Percentiles rank a stretch among this genome's conserved stretches.
These are phyloP conservation scores for Bombyx mori DNA, from an alignment of 1,140 invertebrate species.

Conservation along the genomic window DNA sequence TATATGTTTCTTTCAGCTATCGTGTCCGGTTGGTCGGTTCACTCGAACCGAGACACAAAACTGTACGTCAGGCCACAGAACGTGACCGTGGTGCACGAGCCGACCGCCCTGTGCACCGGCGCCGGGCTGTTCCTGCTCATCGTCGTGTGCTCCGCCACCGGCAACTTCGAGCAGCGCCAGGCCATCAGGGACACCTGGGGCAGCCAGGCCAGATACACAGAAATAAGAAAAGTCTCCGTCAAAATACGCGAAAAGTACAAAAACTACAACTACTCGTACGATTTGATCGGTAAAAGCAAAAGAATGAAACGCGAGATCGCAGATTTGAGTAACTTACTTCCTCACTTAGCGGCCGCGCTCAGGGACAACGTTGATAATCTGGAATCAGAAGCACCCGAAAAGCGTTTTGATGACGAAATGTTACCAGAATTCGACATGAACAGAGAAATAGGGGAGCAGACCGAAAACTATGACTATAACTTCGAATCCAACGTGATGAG, in stretches of 20 bases:
- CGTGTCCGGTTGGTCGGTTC: slow-evolving; percentile 79
- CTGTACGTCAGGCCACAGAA: slow-evolving; percentile 80
- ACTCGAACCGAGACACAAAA: slow-evolving; percentile 79
- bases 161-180: slow-evolving; percentile 75
- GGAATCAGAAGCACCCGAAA: slow-evolving; percentile 39
- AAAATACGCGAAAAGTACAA: slow-evolving; percentile 39
- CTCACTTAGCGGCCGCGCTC: slow-evolving; percentile 44
- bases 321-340: slow-evolving; percentile 34
- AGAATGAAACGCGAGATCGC: slow-evolving; percentile 39
- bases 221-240: slow-evolving; percentile 35
- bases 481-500: slow-evolving; percentile 58
- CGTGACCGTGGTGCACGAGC: slow-evolving; percentile 77
- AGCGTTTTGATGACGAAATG: slow-evolving; percentile 52
- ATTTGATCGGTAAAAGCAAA: slow-evolving; percentile 31
- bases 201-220: slow-evolving; percentile 72
- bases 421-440: slow-evolving; percentile 61
- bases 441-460: slow-evolving; percentile 38
- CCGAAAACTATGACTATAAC: slow-evolving; percentile 38
- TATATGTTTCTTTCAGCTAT: slow-evolving; percentile 62
- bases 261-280: slow-evolving; percentile 49
- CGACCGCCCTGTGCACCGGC: slow-evolving; percentile 71
- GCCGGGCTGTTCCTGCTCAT: slow-evolving; percentile 76
- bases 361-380: slow-evolving; percentile 32
- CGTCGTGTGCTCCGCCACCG: slow-evolving; percentile 80
- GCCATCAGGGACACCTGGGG: slow-evolving; percentile 90